Evolutionary conservation across 2,888 invertebrate genomes (phyloP), one percentile per base, ranked within the genome.

Genomic region (Protonemura montana): DNA sequence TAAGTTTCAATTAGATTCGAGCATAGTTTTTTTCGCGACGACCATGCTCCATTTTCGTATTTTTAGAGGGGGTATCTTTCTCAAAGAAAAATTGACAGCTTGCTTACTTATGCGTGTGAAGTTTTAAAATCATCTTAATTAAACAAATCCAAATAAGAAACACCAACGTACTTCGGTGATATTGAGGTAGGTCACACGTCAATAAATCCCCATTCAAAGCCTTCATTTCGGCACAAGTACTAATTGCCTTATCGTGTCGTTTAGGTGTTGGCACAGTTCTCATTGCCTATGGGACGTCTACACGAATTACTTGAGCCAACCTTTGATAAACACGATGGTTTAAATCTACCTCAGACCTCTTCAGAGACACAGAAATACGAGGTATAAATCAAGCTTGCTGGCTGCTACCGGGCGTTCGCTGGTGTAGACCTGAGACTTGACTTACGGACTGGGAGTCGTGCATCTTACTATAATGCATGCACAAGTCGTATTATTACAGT

Each of bases 391-490:
- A 87, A 81, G 29, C 25, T 25, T 28, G 35, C 81, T 84, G 85
- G 80, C 85, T 77, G 87, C 85, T 77, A 82, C 35, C 81, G 29
- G 85, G 83, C 77, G n/a, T n/a, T 86, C 26, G 85, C 77, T 42
- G 85, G 78, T 78, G 82, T 25, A 77, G 81, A n/a, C 80, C 80
- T 25, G 82, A 82, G 82, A 28, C 85, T 35, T 85, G 76, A 77
- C 59, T 76, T 84, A 76, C 59, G 82, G 28, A 85, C 86, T 81
- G 85, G 87, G 87, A 78, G 87, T 35, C 81, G 78, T 87, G 87
- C 87, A 87, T 87, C 87, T 87, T 87, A 87, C 87, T 87, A 87
- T 85, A 86, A 83, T 82, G 28, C 85, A 85, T 85, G 80, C 85
- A 81, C 81, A 82, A 86, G 85, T 82, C 59, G 87, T 87, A 83